Evolutionary conservation across 1,140 invertebrate species (phyloP).

Genomic region (Drosophila orosa): DNA sequence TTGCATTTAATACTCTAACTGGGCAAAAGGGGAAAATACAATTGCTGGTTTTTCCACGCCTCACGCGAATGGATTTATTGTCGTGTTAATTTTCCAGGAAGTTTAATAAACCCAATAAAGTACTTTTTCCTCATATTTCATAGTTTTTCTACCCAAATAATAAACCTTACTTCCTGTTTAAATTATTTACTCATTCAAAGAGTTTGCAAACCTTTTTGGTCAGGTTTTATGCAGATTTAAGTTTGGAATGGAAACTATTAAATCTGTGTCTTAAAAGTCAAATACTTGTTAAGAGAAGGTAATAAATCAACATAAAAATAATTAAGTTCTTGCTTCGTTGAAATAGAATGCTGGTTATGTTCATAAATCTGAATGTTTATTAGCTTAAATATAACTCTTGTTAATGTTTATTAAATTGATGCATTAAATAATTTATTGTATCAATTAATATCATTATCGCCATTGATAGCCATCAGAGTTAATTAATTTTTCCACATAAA

Average conservation of each 20-base stretch:
- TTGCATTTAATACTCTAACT: slow-evolving; percentile 45
- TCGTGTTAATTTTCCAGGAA: slow-evolving; percentile 4
- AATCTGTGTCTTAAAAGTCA: not conserved
- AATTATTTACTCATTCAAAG: not conserved
- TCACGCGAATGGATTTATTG: not conserved
- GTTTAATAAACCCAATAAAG: not conserved
- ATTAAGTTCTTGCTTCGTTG: not conserved
- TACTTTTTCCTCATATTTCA: not conserved
- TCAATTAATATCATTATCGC: not conserved
- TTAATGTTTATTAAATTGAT: not conserved
- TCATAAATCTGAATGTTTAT: not conserved
- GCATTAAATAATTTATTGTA: not conserved
- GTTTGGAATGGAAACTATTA: not conserved
- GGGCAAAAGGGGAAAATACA: slow-evolving; percentile 2
- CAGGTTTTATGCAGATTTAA: not conserved
- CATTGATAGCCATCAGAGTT: not conserved
- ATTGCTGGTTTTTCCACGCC: not conserved
- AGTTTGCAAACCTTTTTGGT: not conserved
- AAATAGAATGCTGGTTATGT: not conserved
- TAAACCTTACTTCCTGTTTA: not conserved
- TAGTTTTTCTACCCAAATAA: not conserved
- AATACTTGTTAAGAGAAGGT: not conserved
- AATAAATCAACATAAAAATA: not conserved
- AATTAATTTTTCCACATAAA: slow-evolving; percentile 2
- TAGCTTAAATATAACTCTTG: not conserved